Base-by-base conservation (phyloP, 2,797 vertebrate species). In the Enteromius mattozi region DNA sequence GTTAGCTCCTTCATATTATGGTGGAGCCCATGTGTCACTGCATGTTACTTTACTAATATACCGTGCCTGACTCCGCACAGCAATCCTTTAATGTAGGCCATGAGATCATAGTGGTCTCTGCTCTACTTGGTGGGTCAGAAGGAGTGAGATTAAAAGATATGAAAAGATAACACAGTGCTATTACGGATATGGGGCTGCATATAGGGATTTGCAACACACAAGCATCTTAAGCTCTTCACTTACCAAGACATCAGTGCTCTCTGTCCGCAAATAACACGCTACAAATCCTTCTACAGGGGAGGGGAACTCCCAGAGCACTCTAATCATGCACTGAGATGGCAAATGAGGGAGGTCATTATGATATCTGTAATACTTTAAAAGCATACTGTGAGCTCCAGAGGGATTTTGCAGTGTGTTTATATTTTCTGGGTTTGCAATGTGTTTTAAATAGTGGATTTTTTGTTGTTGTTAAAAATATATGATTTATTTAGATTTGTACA, bases 261-360 rank as follows among this genome's bases (percentile, higher is more conserved):
- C 79, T 66, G 82, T 69, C 72, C 16, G 49, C 1, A 13, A 49
- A 79, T 78, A 70, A 65, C 40, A 56, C 2, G 6, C 35, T 69
- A 70, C 59, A 81, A 83, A 85, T 78, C 85, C 69, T 70, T 27
- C 19, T 40, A 35, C 16, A 24, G 17, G 2, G 77, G 19, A 24
- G 56, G 68, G 77, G 33, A 30, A 95, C 94, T 91, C 89, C 88
- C 91, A 92, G 85, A 92, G 89, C 87, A 87, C 85, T 90, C 87
- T 93, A 93, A 94, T 94, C 91, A 93, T 91, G 85, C 78, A 84
- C 69, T 72, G 83, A 90, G 78, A 88, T 80, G 74, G 85, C 70
- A 71, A 70, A 61, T 45, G 85, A 30, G 81, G 86, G 86, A 81
- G 65, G 88, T 45, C 70, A 74, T 74, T 2, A 21, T 81, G 30